Base-by-base conservation (phyloP, 2,888 invertebrate species). In the Nycteola revayana region DNA sequence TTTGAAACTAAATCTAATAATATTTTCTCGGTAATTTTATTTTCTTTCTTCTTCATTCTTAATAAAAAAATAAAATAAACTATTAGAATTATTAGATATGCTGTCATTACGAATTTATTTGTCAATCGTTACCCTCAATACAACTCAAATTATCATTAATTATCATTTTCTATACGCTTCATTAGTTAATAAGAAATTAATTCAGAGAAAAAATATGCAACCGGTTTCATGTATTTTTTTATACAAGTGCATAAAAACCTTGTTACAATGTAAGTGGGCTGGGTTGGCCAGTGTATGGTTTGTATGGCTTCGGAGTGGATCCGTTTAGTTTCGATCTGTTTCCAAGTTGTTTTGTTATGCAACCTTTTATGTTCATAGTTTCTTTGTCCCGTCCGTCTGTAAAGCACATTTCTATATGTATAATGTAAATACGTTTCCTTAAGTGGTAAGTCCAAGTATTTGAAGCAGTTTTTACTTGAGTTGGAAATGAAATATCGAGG, bases 281-380 rank as follows among this genome's bases (percentile, higher is more conserved):
- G 14, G 14, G 5, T 5, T 14, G 14, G 31, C 55, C 36, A 23
- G 17, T 23, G 28, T 20, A 39, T 36, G 20, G 29, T 36, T 55
- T 51, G 43, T 40, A 35, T 7, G 55, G 51, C 38, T 55, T 55
- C 53, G 14, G 36, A 44, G 36, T 17, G 45, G 36, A 51, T 51
- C 40, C 49, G 42, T 42, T 55, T 43, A 41, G 45, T 8, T 32
- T 40, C 21, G 21, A 21, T 21, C n/a, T 25, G 42, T 31, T 38
- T 42, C 24, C 31, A 28, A 11, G 35, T 36, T 25, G 31, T 18
- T 25, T 42, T 24, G 27, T 50, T 36, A 28, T 10, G 26, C 36
- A 36, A 39, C 7, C 7, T 22, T 10, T 32, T n/a, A 23, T 18
- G 30, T 25, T 33, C 6, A 17, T 25, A 24, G 25, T 32, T 31